phyloP scores from a whole-genome alignment of 2,797 vertebrate genomes.

The Rhynchotus rufescens region DNA sequence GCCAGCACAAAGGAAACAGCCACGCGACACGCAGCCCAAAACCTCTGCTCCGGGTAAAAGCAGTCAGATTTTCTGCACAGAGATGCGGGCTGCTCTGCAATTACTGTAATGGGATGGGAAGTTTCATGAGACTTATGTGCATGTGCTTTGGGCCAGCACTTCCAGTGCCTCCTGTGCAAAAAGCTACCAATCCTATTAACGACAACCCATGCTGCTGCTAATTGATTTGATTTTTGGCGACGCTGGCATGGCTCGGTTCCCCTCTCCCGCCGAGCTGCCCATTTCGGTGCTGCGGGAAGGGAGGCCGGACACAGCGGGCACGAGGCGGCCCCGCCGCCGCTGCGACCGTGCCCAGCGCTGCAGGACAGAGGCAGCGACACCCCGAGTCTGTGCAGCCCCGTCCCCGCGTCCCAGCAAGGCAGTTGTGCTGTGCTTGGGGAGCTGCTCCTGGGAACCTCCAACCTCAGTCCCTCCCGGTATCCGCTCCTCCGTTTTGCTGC shows the following conservation, averaged over 20 bases:
- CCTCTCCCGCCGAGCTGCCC: not conserved
- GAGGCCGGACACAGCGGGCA: rapidly evolving
- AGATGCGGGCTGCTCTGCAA: not conserved
- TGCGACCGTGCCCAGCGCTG: no score
- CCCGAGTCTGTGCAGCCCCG: not conserved
- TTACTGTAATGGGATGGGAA: not conserved
- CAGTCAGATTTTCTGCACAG: not conserved
- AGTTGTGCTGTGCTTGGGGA: not conserved
- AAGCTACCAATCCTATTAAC: not conserved
- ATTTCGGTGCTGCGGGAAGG: not conserved
- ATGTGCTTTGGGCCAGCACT: not conserved
- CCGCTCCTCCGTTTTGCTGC: not conserved
- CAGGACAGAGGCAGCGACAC: not conserved
- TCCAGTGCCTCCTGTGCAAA: not conserved
- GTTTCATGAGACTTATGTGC: not conserved
- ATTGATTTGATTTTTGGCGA: not conserved
- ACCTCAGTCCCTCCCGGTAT: not conserved
- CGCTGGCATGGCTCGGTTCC: not conserved
- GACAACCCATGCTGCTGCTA: not conserved
- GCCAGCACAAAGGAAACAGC: not conserved
- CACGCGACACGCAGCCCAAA: not conserved
- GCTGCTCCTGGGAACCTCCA: no score
- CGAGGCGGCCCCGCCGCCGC: not conserved
- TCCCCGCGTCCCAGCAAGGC: not conserved
- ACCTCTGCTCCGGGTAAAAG: not conserved